Base-by-base conservation (phyloP, 2,113 vertebrate genomes). In the Gallinago jamesoni region DNA sequence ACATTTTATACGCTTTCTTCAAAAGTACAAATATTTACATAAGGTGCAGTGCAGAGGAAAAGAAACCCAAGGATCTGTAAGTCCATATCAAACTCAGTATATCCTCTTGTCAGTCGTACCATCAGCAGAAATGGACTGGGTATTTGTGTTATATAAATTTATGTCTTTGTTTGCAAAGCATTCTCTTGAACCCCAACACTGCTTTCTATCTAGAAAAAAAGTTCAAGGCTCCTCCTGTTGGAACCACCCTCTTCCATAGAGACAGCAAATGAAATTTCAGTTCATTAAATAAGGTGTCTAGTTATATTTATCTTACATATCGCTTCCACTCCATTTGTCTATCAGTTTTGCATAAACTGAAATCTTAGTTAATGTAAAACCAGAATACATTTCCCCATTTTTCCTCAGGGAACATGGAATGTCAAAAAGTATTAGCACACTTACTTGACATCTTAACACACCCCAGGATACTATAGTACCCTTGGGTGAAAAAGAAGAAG, bases 291-390 rank as follows among this genome's bases (percentile, higher is more conserved):
- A 89, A 27, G 14, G 28, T 89, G 68, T 87, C 86, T 81, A 57
- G 45, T 89, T 95, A 43, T 84, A 95, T 87, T 35, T 87, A 50
- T 93, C 30, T 66, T 73, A 78, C 9, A 33, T 73, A 94, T 93
- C 55, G 74, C 85, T 97, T 97, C 72, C 47, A 90, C 57, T 82
- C 60, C 83, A 94, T 87, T 96, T 94, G 74, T 87, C 86, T 95
- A 77, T 90, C 81, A 95, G 84, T 94, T 96, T 95, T 96, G 20
- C 55, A 85, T 88, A 93, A 92, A 57, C 48, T 87, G 88, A 97
- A 96, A 19, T 82, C 63, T 93, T 92, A 93, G 84, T 95, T 97
- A 97, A 92, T 93, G 35, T 84, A 88, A 81, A 96, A 86, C 30
- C 48, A 89, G 57, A 95, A 82, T 75, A 70, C 4, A 94, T 53